Percentiles rank a stretch among this genome's conserved stretches.
Evolutionary conservation across 2,888 invertebrate species (phyloP).

Genomic region (Papilio gigon): DNA sequence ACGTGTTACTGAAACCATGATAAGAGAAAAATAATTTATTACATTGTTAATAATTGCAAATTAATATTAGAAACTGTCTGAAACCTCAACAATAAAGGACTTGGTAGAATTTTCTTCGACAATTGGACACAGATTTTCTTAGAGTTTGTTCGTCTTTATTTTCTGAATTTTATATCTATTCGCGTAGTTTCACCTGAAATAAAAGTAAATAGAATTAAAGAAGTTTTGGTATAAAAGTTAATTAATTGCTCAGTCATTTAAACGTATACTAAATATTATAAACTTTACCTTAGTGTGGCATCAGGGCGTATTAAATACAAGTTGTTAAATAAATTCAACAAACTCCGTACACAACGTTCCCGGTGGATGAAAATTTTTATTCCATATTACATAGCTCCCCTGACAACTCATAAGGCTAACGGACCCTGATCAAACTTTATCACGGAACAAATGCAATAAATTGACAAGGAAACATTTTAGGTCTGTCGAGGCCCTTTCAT

Average conservation of each 20-base stretch:
- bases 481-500: constrained; percentile 49
- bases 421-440: constrained; percentile 58
- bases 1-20: too few relatives aligned
- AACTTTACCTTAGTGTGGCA: constrained; percentile 2
- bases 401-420: constrained; percentile 54
- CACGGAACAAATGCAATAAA: constrained; percentile 66
- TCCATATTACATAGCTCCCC: constrained; percentile 51
- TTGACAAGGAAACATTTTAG: constrained; percentile 63
- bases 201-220: too few relatives aligned
- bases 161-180: too few relatives aligned
- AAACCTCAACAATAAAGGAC: not conserved
- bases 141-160: too few relatives aligned
- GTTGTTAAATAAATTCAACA: constrained; percentile 44
- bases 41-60: too few relatives aligned
- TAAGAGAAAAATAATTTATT: too few relatives aligned
- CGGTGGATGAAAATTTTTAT: constrained; percentile 52
- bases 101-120: not conserved
- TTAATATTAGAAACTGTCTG: not conserved
- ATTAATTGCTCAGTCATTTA: not conserved
- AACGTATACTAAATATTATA: not conserved
- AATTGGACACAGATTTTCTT: not conserved
- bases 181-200: too few relatives aligned
- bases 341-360: constrained; percentile 53
- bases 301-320: constrained; percentile 31
- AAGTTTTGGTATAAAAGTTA: not conserved